These are phyloP conservation scores for Lasioglossum figueresi DNA, from an alignment of 2,888 invertebrate genomes.

Conservation along the genomic window DNA sequence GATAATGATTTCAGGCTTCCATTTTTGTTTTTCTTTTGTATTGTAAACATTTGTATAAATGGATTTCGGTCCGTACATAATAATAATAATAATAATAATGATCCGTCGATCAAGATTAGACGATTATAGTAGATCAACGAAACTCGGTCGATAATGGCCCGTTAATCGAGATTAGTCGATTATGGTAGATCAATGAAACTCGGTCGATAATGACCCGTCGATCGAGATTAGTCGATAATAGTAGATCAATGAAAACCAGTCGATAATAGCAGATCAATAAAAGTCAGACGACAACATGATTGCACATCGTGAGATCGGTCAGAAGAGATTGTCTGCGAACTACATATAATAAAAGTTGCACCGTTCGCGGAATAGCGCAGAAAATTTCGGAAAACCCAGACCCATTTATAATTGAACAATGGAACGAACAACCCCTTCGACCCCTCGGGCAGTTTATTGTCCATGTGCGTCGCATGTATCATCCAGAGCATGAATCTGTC, in stretches of 20 bases:
- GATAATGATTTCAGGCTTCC: too few relatives aligned
- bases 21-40: too few relatives aligned
- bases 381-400: neutral
- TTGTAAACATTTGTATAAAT: too few relatives aligned
- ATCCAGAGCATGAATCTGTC: constrained; percentile 50
- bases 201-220: neutral
- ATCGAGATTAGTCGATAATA: neutral
- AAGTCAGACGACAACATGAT: neutral
- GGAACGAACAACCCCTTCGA: constrained; percentile 1
- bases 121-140: too few relatives aligned
- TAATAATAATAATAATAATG: too few relatives aligned
- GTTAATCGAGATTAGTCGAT: too few relatives aligned
- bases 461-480: constrained; percentile 41
- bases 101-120: too few relatives aligned
- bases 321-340: neutral
- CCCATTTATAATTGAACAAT: neutral
- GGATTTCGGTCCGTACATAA: too few relatives aligned
- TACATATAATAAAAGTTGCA: neutral
- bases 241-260: neutral
- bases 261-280: neutral
- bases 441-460: constrained; percentile 4
- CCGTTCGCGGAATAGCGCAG: too few relatives aligned
- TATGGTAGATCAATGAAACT: neutral
- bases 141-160: too few relatives aligned
- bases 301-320: neutral